Conservation (phyloP, 2,888 invertebrate genomes). For the Tryphoninae sp. region DNA sequence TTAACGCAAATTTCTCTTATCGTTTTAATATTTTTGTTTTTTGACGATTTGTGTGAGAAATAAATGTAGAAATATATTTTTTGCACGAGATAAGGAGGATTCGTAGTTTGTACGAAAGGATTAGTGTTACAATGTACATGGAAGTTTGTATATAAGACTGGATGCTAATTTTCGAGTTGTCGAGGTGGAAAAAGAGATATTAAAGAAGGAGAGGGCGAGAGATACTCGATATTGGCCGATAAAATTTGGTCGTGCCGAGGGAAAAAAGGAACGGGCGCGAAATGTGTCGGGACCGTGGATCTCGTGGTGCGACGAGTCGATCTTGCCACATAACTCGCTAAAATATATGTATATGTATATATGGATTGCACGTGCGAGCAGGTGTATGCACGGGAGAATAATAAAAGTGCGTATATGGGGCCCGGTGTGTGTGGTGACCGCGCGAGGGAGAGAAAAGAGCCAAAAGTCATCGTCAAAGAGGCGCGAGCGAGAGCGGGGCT, state of each 20-base stretch:
- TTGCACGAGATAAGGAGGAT: too few relatives aligned
- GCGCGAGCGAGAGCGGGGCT: neutral
- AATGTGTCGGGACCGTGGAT: constrained; percentile 10
- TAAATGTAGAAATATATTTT: too few relatives aligned
- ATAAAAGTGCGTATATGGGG: constrained; percentile 52
- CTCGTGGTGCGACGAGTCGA: constrained; percentile 30
- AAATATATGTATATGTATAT: neutral
- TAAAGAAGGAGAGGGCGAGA: constrained; percentile 10
- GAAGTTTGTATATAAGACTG: neutral
- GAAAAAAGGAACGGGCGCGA: neutral
- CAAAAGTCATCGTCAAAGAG: constrained; percentile 27
- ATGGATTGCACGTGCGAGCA: constrained; percentile 32
- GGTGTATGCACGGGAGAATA: constrained; percentile 51
- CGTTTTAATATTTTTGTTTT: too few relatives aligned
- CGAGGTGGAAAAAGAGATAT: constrained; percentile 15
- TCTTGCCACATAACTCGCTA: neutral
- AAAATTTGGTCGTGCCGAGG: constrained; percentile 22
- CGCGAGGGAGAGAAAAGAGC: constrained; percentile 12
- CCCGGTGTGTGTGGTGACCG: constrained; percentile 31
- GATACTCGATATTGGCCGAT: constrained; percentile 49
- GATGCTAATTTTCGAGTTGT: constrained; percentile 46
- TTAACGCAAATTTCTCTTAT: neutral
- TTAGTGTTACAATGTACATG: too few relatives aligned
- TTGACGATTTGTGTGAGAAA: too few relatives aligned
- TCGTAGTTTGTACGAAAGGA: too few relatives aligned